A percentile compares a stretch with the other conserved stretches of the same genome.
phyloP scores from a whole-genome alignment of 1,140 invertebrate genomes.

The Conus ventricosus region DNA sequence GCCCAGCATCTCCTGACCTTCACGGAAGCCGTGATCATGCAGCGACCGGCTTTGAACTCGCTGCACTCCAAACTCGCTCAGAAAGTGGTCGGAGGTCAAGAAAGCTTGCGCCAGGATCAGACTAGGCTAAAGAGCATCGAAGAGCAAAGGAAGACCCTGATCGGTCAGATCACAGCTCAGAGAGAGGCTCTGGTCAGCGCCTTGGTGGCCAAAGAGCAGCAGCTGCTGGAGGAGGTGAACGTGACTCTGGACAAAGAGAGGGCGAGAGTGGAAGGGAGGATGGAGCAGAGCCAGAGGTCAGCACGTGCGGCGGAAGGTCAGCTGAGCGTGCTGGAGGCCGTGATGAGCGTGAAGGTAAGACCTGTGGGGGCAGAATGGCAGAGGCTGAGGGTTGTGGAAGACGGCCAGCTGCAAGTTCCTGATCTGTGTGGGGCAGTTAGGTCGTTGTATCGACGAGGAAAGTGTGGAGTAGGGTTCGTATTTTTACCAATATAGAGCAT shows the following conservation, averaged over 20 bases:
- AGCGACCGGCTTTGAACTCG: constrained; percentile 12
- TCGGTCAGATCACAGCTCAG: constrained; percentile 26
- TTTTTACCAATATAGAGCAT: neutral
- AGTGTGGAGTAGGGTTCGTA: too few relatives aligned
- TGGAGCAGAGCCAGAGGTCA: neutral
- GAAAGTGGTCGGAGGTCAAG: neutral
- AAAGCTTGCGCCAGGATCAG: neutral
- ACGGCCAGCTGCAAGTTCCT: neutral
- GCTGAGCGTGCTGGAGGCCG: constrained; percentile 37
- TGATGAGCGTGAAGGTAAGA: constrained; percentile 36
- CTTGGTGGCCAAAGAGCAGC: constrained; percentile 35
- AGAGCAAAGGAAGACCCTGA: constrained; percentile 5
- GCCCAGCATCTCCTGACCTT: constrained; percentile 17
- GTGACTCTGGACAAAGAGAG: constrained; percentile 8
- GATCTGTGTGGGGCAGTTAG: neutral
- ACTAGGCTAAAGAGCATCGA: constrained; percentile 24
- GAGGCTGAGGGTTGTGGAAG: neutral
- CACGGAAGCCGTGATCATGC: constrained; percentile 31
- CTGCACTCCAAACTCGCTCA: constrained; percentile 34
- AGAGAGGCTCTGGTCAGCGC: constrained; percentile 26
- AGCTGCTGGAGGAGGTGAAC: constrained; percentile 32
- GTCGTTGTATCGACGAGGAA: neutral
- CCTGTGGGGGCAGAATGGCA: neutral
- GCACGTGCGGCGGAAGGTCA: constrained; percentile 18
- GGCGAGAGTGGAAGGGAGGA: neutral